Percentiles rank a stretch among this genome's conserved stretches.
Conservation (phyloP, 2,888 invertebrate species). For the Eugnorisma glareosa region DNA sequence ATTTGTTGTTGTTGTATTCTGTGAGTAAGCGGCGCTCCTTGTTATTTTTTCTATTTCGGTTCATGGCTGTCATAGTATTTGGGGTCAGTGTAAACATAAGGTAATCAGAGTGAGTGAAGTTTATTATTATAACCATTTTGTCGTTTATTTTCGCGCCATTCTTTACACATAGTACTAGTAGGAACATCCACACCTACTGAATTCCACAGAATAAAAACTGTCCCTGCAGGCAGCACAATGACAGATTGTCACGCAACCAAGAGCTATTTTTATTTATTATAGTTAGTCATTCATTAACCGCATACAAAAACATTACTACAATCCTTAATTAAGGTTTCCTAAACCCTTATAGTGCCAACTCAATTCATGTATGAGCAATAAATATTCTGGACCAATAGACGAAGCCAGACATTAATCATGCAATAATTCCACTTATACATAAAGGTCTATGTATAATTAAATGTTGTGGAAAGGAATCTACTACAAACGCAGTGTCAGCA, state of each 20-base stretch:
- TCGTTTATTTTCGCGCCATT: conserved; percentile 19
- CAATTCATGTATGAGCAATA: conserved; percentile 16
- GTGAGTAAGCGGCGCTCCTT: conserved; percentile 15
- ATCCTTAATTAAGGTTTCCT: conserved; percentile 16
- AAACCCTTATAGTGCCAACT: conserved; percentile 8
- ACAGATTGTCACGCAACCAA: conserved; percentile 40
- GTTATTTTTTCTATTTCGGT: conserved; percentile 40
- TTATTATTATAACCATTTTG: conserved; percentile 34
- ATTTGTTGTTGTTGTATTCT: no score
- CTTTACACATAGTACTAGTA: neutral
- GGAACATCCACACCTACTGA: neutral
- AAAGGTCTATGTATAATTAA: neutral
- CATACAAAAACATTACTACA: conserved; percentile 13
- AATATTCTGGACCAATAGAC: conserved; percentile 35
- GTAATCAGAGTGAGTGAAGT: conserved; percentile 23
- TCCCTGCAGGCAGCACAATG: conserved; percentile 2
- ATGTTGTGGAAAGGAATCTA: neutral
- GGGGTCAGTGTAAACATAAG: conserved; percentile 33
- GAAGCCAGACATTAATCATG: conserved; percentile 37
- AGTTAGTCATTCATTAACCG: conserved; percentile 46
- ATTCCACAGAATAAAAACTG: conserved; percentile 19
- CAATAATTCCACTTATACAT: conserved; percentile 22
- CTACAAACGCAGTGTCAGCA: conserved; percentile 15
- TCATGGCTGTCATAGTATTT: conserved; percentile 34
- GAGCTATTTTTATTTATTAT: conserved; percentile 36